Percentiles rank a stretch among this genome's conserved stretches.
Evolutionary conservation across 2,888 invertebrate species (phyloP).

Genomic region (Pseudoips prasinana): DNA sequence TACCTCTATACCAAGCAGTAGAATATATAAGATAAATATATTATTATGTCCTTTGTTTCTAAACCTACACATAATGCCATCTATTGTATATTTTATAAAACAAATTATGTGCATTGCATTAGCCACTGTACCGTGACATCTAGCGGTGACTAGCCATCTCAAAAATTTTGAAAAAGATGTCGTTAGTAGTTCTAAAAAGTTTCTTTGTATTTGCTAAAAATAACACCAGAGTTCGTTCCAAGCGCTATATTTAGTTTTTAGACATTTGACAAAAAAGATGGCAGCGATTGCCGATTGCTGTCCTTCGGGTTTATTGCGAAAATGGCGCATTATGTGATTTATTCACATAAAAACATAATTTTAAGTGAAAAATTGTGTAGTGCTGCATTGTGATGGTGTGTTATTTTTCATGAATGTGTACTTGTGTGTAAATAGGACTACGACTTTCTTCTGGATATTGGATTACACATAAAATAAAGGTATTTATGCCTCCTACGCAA

Average conservation of each 20-base stretch:
- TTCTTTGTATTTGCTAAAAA: constrained; percentile 74
- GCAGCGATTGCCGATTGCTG: constrained; percentile 79
- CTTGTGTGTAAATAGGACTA: constrained; percentile 73
- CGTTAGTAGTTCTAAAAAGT: constrained; percentile 43
- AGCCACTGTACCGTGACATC: no score
- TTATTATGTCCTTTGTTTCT: no score
- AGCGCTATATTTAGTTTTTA: constrained; percentile 81
- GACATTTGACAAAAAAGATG: constrained; percentile 82
- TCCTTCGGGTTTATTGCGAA: constrained; percentile 76
- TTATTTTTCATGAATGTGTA: constrained; percentile 73
- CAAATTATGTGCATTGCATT: no score
- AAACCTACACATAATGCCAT: constrained; percentile 16
- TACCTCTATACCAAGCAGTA: no score
- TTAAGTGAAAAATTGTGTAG: constrained; percentile 77
- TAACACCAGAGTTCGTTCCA: constrained; percentile 81
- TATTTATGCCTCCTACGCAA: constrained; percentile 72
- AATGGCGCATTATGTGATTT: constrained; percentile 80
- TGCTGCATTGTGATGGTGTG: constrained; percentile 77
- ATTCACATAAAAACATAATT: constrained; percentile 73
- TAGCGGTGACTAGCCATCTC: constrained; percentile 20
- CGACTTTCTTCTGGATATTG: constrained; percentile 78
- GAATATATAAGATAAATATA: no score
- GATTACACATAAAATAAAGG: constrained; percentile 79
- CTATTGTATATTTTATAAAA: constrained; percentile 5
- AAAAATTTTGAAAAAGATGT: constrained; percentile 55